phyloP scores from a whole-genome alignment of 2,888 invertebrate species.

The Synanthedon andrenaeformis region DNA sequence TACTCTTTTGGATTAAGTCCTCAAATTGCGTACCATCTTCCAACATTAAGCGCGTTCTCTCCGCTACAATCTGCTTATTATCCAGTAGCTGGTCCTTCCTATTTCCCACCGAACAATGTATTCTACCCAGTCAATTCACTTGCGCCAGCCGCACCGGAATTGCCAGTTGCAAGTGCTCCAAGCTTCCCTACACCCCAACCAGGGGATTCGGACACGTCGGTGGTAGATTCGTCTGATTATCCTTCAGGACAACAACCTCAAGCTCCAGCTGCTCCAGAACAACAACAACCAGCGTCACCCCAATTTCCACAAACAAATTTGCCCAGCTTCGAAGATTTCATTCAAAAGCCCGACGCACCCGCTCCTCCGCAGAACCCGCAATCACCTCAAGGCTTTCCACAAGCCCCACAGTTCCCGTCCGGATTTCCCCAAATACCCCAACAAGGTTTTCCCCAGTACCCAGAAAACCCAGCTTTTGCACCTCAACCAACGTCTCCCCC shows the following conservation, averaged over 20 bases:
- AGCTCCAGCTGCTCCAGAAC: constrained; percentile 8
- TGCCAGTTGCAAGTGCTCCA: constrained; percentile 13
- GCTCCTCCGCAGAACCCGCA: constrained; percentile 4
- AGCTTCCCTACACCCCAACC: constrained; percentile 16
- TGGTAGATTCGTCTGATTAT: constrained; percentile 49
- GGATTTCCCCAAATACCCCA: not conserved
- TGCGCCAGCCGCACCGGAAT: constrained; percentile 13
- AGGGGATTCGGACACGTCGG: constrained; percentile 47
- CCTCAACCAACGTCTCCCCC: constrained; percentile 28
- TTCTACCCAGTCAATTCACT: constrained; percentile 27
- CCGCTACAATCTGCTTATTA: constrained; percentile 28
- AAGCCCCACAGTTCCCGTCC: constrained; percentile 10
- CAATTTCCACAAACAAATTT: constrained; percentile 18
- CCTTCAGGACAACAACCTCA: constrained; percentile 21
- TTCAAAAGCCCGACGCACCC: not conserved
- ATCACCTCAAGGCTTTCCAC: constrained; percentile 18
- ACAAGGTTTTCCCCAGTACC: constrained; percentile 15
- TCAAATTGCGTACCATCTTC: constrained; percentile 36
- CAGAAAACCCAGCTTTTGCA: constrained; percentile 17
- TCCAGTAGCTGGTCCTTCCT: constrained; percentile 28
- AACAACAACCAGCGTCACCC: constrained; percentile 16
- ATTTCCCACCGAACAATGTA: constrained; percentile 27
- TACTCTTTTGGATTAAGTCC: constrained; percentile 32
- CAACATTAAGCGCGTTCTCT: constrained; percentile 28
- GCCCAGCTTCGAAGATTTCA: constrained; percentile 14